A percentile compares a stretch with the other conserved stretches of the same genome.
These are phyloP conservation scores for Athetis lepigone DNA, from an alignment of 2,888 invertebrate species.

Conservation along the genomic window DNA sequence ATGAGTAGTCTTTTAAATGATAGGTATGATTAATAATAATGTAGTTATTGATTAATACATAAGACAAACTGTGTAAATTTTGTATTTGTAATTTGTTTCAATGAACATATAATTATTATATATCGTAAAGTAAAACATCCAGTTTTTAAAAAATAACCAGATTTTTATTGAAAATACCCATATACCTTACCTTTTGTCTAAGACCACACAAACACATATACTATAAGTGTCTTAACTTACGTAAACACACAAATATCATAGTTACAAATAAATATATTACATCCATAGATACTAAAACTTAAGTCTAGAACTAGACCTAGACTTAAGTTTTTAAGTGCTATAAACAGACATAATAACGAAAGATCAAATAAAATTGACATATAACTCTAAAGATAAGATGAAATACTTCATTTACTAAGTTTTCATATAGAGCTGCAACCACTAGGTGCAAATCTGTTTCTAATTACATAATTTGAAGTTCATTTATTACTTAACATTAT, in stretches of 20 bases:
- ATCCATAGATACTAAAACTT: no score
- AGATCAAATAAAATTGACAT: not conserved
- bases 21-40: slow-evolving; percentile 90
- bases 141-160: slow-evolving; percentile 91
- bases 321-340: not conserved
- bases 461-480: not conserved
- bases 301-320: no score
- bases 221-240: not conserved
- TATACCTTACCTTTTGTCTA: not conserved
- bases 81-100: slow-evolving; percentile 94
- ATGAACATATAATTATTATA: slow-evolving; percentile 93
- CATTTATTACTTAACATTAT: not conserved
- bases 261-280: not conserved
- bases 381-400: no score
- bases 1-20: slow-evolving; percentile 88
- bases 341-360: not conserved
- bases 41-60: slow-evolving; percentile 83
- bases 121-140: slow-evolving; percentile 93
- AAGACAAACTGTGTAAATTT: slow-evolving; percentile 93
- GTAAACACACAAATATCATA: slow-evolving; percentile 1
- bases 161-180: slow-evolving; percentile 75
- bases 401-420: no score
- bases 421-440: no score
- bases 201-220: not conserved
- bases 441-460: no score